Base-by-base conservation (phyloP, 2,113 vertebrate genomes). In the Dipodomys ordii region DNA sequence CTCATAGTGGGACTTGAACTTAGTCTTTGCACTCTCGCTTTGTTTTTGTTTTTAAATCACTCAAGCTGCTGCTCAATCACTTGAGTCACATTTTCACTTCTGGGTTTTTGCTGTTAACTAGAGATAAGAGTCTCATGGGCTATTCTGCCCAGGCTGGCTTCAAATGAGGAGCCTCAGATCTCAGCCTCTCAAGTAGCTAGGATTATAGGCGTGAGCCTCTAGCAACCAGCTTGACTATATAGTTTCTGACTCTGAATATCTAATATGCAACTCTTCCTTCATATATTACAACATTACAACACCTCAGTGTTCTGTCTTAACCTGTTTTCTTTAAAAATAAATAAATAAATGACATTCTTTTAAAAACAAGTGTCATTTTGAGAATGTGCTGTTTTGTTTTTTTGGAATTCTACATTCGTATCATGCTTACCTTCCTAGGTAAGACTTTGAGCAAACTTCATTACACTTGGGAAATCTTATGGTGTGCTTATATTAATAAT, bases 401-500 rank as follows among this genome's bases (percentile, higher is more conserved):
- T 83, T 89, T 88, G 6, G 46, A 89, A 89, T 90, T 96, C 28
- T 89, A 32, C 46, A 78, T 77, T 64, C 76, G 46, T 23, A 65
- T 60, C 16, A 93, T 60, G 12, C 86, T 90, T 92, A 1, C 53
- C 53, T 57, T 13, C 53, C 69, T 79, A 90, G 46, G 80, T 85
- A 92, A 57, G 49, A 82, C 57, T 94, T 92, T 67, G 20, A 72
- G n/a, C 76, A 86, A 67, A 86, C 23, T 83, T 25, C 11, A 62
- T 74, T 74, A 30, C 1, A 23, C 27, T n/a, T 77, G 30, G 3
- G 74, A 89, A 95, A 90, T 64, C 16, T 86, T 69, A 49, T 19
- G 13, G 23, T 87, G 23, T 87, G 19, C 35, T 91, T 93, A 78
- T 88, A 68, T 90, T 93, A 35, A 89, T 94, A 94, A 46, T 76